Evolutionary conservation across 2,113 vertebrate genomes (phyloP).

Genomic region (Rallus limicola): DNA sequence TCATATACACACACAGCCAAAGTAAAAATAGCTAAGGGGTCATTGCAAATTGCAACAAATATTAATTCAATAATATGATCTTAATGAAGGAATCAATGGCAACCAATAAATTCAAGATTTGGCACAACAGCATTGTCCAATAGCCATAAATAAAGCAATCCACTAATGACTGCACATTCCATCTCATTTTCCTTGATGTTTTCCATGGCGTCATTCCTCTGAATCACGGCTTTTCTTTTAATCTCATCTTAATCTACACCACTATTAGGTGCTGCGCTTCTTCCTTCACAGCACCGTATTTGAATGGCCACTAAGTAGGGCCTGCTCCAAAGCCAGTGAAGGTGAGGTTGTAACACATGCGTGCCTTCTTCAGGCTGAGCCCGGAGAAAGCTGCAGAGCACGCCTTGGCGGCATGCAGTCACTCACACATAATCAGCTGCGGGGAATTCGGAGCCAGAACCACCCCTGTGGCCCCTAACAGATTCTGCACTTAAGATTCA

Average conservation of each 20-base stretch:
- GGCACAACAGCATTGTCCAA: neutral
- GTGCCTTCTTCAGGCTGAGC: slow-evolving; percentile 1
- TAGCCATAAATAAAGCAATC: slow-evolving; percentile 38
- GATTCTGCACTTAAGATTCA: neutral
- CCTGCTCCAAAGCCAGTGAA: neutral
- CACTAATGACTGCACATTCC: slow-evolving; percentile 43
- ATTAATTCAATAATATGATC: neutral
- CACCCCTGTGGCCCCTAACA: neutral
- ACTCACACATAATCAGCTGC: neutral
- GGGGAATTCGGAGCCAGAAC: neutral
- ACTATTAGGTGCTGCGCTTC: neutral
- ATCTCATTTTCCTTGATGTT: slow-evolving; percentile 46
- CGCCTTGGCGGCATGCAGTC: neutral
- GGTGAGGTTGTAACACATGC: neutral
- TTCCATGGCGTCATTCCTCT: slow-evolving; percentile 31
- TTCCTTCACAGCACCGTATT: neutral
- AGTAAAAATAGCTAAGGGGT: neutral
- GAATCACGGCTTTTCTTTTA: slow-evolving; percentile 54
- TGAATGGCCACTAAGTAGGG: slow-evolving; percentile 19
- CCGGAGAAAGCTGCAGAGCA: neutral
- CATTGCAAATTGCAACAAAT: neutral
- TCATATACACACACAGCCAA: neutral
- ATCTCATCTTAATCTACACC: slow-evolving; percentile 31
- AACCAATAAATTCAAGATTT: slow-evolving; percentile 32
- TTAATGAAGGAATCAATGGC: neutral